Percentiles rank a stretch among this genome's conserved stretches.
phyloP scores from a whole-genome alignment of 30 jellyfish, hydroid and myxozoan species.

The Cassiopea xamachana region DNA sequence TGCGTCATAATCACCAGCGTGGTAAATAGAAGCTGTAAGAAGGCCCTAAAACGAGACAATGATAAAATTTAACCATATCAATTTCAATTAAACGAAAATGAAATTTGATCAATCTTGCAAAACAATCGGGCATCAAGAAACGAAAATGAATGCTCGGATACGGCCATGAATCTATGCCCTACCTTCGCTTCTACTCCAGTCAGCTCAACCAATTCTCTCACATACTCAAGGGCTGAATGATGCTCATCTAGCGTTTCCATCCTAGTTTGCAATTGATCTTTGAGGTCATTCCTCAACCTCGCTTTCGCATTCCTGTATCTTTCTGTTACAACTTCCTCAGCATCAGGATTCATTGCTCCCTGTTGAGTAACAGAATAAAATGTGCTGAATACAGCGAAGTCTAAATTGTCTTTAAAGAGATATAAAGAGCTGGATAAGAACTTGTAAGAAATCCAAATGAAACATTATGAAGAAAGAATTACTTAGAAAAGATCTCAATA shows the following conservation, averaged over 20 bases:
- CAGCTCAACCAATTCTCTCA: constrained; percentile 92
- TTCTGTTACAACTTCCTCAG: constrained; percentile 90
- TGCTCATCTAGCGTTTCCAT: constrained; percentile 91
- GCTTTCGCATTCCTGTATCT: constrained; percentile 79
- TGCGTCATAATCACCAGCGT: constrained; percentile 89
- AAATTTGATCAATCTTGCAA: background rate
- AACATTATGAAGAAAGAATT: background rate
- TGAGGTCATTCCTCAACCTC: constrained; percentile 76
- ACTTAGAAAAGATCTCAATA: too few relatives aligned
- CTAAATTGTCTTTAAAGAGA: background rate
- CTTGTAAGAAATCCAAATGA: background rate
- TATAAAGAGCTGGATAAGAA: background rate
- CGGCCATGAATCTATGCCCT: background rate
- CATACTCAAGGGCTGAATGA: constrained; percentile 84
- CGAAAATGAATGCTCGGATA: background rate
- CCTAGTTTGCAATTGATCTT: constrained; percentile 87
- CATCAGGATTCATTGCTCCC: constrained; percentile 99
- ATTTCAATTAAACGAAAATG: background rate
- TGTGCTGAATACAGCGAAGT: background rate
- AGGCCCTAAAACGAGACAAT: constrained; percentile 33
- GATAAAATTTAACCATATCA: background rate
- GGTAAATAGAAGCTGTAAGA: constrained; percentile 68
- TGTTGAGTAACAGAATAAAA: constrained; percentile 6
- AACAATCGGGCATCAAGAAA: background rate
- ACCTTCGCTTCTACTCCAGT: constrained; percentile 97